Conservation (phyloP, 2,797 vertebrate genomes). For the Lepus oiostolus region DNA sequence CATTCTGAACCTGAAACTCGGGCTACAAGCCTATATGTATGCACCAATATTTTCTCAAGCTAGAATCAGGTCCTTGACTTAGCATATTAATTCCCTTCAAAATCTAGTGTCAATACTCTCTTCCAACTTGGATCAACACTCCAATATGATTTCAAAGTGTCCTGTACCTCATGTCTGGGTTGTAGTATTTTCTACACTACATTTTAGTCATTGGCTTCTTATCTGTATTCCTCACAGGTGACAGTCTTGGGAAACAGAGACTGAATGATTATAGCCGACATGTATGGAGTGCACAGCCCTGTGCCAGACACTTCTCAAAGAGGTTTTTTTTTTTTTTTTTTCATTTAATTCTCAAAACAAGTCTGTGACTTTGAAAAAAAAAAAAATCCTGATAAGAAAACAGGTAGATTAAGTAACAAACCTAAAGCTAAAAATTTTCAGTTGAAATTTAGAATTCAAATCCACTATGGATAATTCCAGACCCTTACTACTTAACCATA, state of each 20-base stretch:
- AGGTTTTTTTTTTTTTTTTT: not conserved
- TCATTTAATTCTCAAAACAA: conserved; percentile 29
- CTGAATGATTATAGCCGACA: not conserved
- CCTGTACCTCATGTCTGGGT: not conserved
- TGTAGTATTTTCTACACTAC: not conserved
- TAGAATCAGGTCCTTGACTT: not conserved
- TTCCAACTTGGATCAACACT: not conserved
- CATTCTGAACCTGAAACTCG: not conserved
- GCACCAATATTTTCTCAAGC: not conserved
- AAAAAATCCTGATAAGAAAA: conserved; percentile 3
- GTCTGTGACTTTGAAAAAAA: not conserved
- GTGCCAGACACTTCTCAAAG: not conserved
- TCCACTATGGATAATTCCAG: not conserved
- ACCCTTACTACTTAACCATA: not conserved
- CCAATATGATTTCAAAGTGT: not conserved
- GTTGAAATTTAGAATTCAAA: not conserved
- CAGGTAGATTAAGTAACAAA: not conserved
- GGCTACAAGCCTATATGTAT: not conserved
- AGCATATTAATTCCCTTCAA: not conserved
- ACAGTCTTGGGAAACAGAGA: not conserved
- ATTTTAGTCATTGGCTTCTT: not conserved
- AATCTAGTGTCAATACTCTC: not conserved
- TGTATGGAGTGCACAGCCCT: not conserved
- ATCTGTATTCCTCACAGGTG: not conserved
- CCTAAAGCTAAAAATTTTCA: not conserved